These are phyloP conservation scores for Eurystomus gularis DNA, from an alignment of 2,113 vertebrate genomes.

Conservation along the genomic window DNA sequence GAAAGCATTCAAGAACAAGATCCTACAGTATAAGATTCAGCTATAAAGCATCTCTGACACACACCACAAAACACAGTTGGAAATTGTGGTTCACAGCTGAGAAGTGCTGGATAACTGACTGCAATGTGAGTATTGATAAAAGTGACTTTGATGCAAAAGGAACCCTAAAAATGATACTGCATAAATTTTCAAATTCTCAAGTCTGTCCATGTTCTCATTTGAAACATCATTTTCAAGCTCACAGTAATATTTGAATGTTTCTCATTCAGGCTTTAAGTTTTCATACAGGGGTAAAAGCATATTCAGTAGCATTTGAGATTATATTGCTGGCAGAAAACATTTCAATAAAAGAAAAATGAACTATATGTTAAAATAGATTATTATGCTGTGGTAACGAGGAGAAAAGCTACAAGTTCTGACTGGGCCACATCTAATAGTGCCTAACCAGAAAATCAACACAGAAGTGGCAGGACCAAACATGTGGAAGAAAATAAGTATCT, in stretches of 20 bases:
- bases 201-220: background rate
- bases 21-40: background rate
- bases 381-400: constrained; percentile 23
- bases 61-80: background rate
- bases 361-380: constrained; percentile 36
- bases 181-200: constrained; percentile 44
- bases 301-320: constrained; percentile 20
- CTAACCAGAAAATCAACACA: constrained; percentile 17
- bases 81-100: background rate
- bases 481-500: background rate
- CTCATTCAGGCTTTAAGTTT: constrained; percentile 37
- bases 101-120: background rate
- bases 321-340: constrained; percentile 18
- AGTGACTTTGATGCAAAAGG: background rate
- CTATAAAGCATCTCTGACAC: background rate
- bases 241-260: constrained; percentile 1
- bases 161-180: background rate
- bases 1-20: background rate
- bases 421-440: background rate
- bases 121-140: background rate
- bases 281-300: background rate
- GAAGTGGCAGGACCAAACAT: background rate
- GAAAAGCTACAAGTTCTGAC: constrained; percentile 34
- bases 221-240: background rate
- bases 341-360: constrained; percentile 24